These are phyloP conservation scores for Zaprionus vittiger DNA, from an alignment of 1,140 invertebrate species.

Conservation along the genomic window DNA sequence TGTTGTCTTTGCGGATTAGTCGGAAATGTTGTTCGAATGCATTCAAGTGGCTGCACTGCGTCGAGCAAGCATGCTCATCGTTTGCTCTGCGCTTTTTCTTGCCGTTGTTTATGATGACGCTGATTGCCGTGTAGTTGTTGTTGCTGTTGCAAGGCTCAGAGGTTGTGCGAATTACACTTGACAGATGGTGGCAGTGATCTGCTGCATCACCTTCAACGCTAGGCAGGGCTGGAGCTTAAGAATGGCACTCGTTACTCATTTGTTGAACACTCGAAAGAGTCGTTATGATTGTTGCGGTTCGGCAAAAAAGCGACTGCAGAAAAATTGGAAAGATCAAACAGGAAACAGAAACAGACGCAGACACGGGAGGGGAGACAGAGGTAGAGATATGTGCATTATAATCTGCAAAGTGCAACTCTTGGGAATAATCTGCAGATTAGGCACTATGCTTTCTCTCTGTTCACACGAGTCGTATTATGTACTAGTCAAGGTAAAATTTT, in stretches of 20 bases:
- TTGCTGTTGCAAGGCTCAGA: conserved; percentile 3
- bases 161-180: conserved; percentile 30
- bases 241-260: neutral
- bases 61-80: conserved; percentile 30
- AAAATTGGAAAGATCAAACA: neutral
- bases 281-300: neutral
- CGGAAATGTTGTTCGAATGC: conserved; percentile 65
- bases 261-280: neutral
- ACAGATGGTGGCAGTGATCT: conserved; percentile 1
- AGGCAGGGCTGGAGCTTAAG: neutral
- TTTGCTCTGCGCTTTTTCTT: neutral
- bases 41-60: conserved; percentile 68
- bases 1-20: conserved; percentile 77
- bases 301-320: neutral
- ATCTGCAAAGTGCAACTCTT: neutral
- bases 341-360: neutral
- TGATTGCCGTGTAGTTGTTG: conserved; percentile 40
- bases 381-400: neutral
- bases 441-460: neutral
- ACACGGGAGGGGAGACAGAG: neutral
- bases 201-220: conserved; percentile 5
- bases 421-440: neutral
- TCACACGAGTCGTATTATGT: neutral
- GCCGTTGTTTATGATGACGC: conserved; percentile 11
- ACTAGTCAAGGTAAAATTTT: neutral